A percentile compares a stretch with the other conserved stretches of the same genome.
Conservation (phyloP, 2,797 vertebrate species). For the Mustela erminea region DNA sequence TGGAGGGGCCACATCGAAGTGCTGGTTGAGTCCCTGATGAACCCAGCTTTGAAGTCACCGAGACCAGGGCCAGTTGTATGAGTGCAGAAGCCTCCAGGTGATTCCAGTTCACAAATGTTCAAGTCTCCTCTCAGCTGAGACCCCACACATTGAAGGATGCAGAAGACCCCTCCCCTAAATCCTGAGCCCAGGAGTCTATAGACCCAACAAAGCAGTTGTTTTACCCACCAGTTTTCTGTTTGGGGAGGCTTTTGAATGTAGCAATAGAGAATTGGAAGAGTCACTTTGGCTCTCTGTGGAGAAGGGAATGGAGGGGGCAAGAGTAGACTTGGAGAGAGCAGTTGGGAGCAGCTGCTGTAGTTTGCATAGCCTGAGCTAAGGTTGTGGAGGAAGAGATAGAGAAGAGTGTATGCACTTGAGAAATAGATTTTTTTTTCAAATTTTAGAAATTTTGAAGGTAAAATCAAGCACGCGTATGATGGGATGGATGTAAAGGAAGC, state of each 20-base stretch:
- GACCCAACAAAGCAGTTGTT: not conserved
- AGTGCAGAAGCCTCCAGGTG: not conserved
- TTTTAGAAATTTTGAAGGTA: not conserved
- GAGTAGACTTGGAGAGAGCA: not conserved
- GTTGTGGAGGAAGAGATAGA: not conserved
- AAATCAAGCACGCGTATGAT: not conserved
- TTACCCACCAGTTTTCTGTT: not conserved
- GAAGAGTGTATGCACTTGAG: not conserved
- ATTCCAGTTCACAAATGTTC: not conserved
- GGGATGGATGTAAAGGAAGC: not conserved
- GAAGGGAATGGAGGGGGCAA: not conserved
- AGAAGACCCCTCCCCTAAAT: not conserved
- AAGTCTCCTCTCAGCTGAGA: not conserved
- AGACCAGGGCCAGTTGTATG: not conserved
- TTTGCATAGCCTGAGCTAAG: not conserved
- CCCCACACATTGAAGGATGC: not conserved
- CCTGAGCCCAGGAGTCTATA: not conserved
- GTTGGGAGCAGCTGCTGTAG: not conserved
- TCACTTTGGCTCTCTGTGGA: not conserved
- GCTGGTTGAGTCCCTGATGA: not conserved
- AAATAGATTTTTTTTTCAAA: not conserved
- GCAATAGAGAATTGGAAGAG: not conserved
- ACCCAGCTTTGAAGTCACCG: not conserved
- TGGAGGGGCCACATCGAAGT: not conserved
- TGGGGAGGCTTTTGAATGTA: not conserved